Evolutionary conservation across 2,797 vertebrate genomes (phyloP).

Genomic region (Malacoctenus gilli): DNA sequence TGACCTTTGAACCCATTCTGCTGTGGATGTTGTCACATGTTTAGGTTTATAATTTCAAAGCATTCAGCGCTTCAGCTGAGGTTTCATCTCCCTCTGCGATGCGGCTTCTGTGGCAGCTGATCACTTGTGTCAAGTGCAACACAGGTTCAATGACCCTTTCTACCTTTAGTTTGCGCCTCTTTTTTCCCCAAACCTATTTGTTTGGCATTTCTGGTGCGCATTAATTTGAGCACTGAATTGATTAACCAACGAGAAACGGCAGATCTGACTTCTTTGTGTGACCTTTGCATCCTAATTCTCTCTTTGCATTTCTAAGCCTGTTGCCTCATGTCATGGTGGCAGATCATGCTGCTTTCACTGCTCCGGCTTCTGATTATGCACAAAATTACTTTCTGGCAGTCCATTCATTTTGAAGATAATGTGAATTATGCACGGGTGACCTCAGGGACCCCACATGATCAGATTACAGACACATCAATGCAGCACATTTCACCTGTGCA

Average conservation of each 20-base stretch:
- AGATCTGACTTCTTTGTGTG: not conserved
- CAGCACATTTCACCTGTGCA: constrained; percentile 56
- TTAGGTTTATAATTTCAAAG: too few relatives aligned
- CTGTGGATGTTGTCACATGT: too few relatives aligned
- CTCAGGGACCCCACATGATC: constrained; percentile 46
- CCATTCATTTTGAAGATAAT: constrained; percentile 64
- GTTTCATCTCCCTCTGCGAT: too few relatives aligned
- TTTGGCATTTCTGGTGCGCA: too few relatives aligned
- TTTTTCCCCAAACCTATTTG: too few relatives aligned
- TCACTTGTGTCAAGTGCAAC: too few relatives aligned
- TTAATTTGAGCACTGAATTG: too few relatives aligned
- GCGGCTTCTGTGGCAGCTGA: too few relatives aligned
- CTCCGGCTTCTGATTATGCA: constrained; percentile 44
- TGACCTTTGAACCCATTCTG: too few relatives aligned
- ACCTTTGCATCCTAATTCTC: constrained; percentile 17
- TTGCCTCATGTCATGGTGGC: constrained; percentile 32
- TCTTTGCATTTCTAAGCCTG: constrained; percentile 18
- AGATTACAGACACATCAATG: constrained; percentile 56
- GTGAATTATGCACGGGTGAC: constrained; percentile 52
- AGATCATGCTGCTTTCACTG: constrained; percentile 33
- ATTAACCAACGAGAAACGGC: constrained; percentile 2
- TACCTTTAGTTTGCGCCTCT: too few relatives aligned
- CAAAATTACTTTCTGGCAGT: constrained; percentile 63
- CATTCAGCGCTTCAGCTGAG: too few relatives aligned
- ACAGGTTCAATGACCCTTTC: too few relatives aligned